Conservation (phyloP, 2,888 invertebrate species). For the Thera obeliscata region DNA sequence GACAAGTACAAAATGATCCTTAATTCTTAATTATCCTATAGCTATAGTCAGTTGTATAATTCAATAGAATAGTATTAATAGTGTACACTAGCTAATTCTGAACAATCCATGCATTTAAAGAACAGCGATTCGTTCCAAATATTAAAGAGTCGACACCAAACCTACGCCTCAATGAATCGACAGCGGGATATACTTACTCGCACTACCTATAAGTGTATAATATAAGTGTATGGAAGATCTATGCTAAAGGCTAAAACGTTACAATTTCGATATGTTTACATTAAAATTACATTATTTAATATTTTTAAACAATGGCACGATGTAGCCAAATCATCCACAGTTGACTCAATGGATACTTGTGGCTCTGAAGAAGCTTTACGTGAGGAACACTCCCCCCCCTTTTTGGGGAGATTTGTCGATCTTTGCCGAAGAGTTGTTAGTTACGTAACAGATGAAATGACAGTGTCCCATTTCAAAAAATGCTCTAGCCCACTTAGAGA, state of each 20-base stretch:
- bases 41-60: conserved; percentile 82
- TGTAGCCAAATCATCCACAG: conserved; percentile 60
- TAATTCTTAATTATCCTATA: conserved; percentile 79
- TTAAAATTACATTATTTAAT: conserved; percentile 72
- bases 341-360: not conserved
- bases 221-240: conserved; percentile 79
- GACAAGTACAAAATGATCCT: conserved; percentile 84
- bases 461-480: too few relatives aligned
- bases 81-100: conserved; percentile 65
- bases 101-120: conserved; percentile 60
- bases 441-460: too few relatives aligned
- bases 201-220: conserved; percentile 61
- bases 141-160: conserved; percentile 18
- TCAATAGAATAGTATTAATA: conserved; percentile 68
- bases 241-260: conserved; percentile 82
- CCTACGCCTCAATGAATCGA: conserved; percentile 26
- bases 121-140: conserved; percentile 54
- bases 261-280: conserved; percentile 80
- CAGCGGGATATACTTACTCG: conserved; percentile 56
- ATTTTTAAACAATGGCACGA: conserved; percentile 77
- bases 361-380: not conserved
- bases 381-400: not conserved
- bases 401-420: too few relatives aligned
- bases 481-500: too few relatives aligned
- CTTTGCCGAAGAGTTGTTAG: too few relatives aligned